A percentile compares a stretch with the other conserved stretches of the same genome.
phyloP scores from a whole-genome alignment of 2,888 invertebrate species.

The Drosophila emarginata region DNA sequence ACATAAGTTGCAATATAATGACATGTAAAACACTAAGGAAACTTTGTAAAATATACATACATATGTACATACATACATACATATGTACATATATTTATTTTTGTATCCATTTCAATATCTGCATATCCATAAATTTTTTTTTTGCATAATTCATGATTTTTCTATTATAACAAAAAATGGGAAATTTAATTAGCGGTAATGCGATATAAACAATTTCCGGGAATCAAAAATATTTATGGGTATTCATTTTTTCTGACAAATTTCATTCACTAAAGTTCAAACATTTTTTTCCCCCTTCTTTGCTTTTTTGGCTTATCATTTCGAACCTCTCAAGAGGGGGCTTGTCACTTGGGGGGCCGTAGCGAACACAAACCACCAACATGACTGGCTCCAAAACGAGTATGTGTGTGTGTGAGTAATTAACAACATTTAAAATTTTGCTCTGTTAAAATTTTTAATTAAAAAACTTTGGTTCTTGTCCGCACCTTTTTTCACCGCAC shows the following conservation, averaged over 20 bases:
- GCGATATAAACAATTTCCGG: constrained; percentile 1
- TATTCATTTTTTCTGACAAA: constrained; percentile 11
- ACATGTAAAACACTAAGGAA: too few relatives aligned
- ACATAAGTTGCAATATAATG: too few relatives aligned
- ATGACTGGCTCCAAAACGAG: background rate
- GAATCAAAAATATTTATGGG: background rate
- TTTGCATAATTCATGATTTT: background rate
- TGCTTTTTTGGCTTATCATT: background rate
- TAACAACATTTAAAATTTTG: constrained; percentile 2
- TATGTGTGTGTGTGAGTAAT: background rate
- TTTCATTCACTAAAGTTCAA: constrained; percentile 10
- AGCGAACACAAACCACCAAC: background rate
- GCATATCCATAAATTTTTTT: background rate
- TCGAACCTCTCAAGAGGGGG: background rate
- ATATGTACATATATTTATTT: too few relatives aligned
- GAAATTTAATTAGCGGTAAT: background rate
- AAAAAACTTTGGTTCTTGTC: background rate
- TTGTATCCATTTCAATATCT: too few relatives aligned
- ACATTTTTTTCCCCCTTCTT: background rate
- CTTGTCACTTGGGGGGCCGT: background rate
- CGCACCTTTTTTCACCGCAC: constrained; percentile 23
- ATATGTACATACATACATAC: too few relatives aligned
- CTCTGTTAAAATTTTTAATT: constrained; percentile 5
- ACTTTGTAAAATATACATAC: too few relatives aligned
- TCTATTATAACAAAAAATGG: background rate